These are phyloP conservation scores for Rhyacophila evoluta DNA, from an alignment of 2,888 invertebrate species.

Conservation along the genomic window DNA sequence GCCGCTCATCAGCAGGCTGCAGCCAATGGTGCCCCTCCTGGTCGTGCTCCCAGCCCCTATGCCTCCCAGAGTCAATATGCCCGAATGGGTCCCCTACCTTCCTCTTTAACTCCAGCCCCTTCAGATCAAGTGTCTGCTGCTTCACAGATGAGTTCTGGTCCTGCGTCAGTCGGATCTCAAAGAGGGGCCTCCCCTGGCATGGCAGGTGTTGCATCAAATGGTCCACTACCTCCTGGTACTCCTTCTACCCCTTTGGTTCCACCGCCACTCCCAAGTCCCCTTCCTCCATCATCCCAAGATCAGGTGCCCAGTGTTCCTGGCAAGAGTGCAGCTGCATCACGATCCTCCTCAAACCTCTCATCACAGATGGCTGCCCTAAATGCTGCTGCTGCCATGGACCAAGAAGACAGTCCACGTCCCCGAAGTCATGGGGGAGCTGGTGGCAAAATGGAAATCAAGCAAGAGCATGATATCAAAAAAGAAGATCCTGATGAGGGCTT, in stretches of 20 bases:
- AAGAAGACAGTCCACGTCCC: slow-evolving; percentile 74
- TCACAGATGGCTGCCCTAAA: slow-evolving; percentile 81
- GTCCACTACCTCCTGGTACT: slow-evolving; percentile 68
- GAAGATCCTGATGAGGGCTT: slow-evolving; percentile 63
- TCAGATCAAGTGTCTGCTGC: slow-evolving; percentile 55
- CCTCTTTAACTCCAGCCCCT: slow-evolving; percentile 67
- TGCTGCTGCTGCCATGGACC: slow-evolving; percentile 76
- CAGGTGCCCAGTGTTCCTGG: slow-evolving; percentile 54
- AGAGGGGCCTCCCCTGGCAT: slow-evolving; percentile 65
- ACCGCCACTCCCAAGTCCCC: slow-evolving; percentile 72
- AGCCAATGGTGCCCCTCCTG: slow-evolving; percentile 57
- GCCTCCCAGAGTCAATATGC: slow-evolving; percentile 64
- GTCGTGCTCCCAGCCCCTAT: slow-evolving; percentile 72
- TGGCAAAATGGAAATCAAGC: slow-evolving; percentile 78
- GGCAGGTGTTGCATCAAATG: slow-evolving; percentile 60
- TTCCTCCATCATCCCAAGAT: slow-evolving; percentile 65
- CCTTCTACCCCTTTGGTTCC: slow-evolving; percentile 73
- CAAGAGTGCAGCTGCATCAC: slow-evolving; percentile 65
- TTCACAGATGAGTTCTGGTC: slow-evolving; percentile 60
- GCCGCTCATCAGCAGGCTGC: slow-evolving; percentile 59
- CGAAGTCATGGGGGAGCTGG: slow-evolving; percentile 66
- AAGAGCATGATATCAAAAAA: slow-evolving; percentile 69
- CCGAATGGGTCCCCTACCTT: slow-evolving; percentile 62
- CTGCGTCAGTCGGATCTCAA: slow-evolving; percentile 66
- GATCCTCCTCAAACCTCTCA: slow-evolving; percentile 71